Evolutionary conservation across 2,888 invertebrate genomes (phyloP).

Genomic region (Eristalis arbustorum): DNA sequence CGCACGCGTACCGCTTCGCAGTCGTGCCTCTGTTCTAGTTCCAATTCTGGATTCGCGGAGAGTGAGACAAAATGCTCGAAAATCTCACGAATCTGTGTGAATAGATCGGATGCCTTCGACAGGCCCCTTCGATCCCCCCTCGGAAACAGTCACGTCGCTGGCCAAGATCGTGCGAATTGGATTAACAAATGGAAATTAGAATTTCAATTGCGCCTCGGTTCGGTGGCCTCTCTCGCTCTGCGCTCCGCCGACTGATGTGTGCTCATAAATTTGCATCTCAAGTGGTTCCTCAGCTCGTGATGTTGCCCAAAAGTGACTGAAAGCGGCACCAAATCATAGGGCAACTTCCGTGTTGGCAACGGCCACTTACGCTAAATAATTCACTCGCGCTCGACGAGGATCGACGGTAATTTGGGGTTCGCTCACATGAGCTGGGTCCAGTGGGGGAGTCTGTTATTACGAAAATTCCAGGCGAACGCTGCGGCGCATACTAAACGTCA

Average conservation of each 20-base stretch:
- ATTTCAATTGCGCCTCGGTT: background rate
- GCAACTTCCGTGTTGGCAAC: background rate
- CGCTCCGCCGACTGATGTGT: background rate
- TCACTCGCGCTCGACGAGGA: background rate
- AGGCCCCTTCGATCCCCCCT: background rate
- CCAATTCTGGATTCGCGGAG: background rate
- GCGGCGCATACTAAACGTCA: background rate
- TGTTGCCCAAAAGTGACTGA: background rate
- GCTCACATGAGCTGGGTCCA: background rate
- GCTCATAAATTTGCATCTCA: background rate
- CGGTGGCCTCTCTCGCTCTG: background rate
- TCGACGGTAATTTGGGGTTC: background rate
- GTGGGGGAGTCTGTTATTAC: slow-evolving; percentile 8
- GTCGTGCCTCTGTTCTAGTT: background rate
- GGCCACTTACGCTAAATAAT: background rate
- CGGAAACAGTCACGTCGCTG: background rate
- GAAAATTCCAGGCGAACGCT: background rate
- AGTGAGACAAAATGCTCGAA: background rate
- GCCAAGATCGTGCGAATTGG: slow-evolving; percentile 40
- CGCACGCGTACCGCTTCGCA: background rate
- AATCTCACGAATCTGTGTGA: background rate
- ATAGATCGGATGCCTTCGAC: background rate
- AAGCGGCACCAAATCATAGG: background rate
- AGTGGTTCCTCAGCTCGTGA: background rate
- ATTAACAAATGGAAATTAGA: slow-evolving; percentile 41